Evolutionary conservation across 2,113 vertebrate genomes (phyloP).

Genomic region (Catharus fuscescens): DNA sequence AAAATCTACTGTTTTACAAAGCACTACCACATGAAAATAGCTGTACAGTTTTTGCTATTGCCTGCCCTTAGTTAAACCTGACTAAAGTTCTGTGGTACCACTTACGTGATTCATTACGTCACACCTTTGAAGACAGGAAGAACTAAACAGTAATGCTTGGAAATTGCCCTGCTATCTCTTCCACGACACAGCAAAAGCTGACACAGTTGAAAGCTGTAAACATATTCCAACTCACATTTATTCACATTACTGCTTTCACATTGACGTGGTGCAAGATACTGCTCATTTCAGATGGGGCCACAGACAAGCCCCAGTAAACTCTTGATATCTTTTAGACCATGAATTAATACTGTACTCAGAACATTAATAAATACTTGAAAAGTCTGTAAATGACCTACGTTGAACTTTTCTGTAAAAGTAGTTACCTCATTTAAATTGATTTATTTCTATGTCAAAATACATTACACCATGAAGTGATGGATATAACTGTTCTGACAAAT

Average conservation of each 20-base stretch:
- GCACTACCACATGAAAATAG: not conserved
- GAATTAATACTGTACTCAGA: conserved; percentile 62
- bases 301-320: conserved; percentile 19
- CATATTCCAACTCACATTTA: conserved; percentile 48
- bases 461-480: not conserved
- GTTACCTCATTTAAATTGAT: not conserved
- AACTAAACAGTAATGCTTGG: not conserved
- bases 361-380: conserved; percentile 46
- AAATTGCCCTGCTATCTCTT: not conserved
- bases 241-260: conserved; percentile 37
- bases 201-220: conserved; percentile 56
- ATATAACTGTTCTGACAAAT: not conserved
- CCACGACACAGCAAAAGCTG: not conserved
- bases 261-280: conserved; percentile 9
- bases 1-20: not conserved
- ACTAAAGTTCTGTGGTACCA: not conserved
- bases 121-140: not conserved
- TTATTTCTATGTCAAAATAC: conserved; percentile 29
- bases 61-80: not conserved
- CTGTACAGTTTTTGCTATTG: not conserved
- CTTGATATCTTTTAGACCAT: not conserved
- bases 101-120: not conserved
- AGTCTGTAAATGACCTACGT: conserved; percentile 14
- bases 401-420: not conserved
- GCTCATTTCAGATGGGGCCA: not conserved